Base-by-base conservation (phyloP, 2,113 vertebrate genomes). In the Zosterops japonicus region DNA sequence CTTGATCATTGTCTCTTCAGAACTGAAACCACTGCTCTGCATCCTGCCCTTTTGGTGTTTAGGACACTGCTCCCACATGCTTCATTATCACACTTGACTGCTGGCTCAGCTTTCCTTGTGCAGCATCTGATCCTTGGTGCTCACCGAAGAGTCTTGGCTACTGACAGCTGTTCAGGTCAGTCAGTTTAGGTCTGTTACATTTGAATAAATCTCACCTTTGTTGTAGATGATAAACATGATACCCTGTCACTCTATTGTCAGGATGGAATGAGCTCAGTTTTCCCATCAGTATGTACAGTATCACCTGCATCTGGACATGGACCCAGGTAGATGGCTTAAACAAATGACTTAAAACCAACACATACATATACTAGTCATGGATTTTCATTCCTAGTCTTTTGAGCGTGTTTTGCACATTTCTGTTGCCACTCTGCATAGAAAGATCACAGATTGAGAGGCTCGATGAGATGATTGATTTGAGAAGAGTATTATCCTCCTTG, bases 351-450 rank as follows among this genome's bases (percentile, higher is more conserved):
- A 39, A 89, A 83, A 31, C 8, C 29, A 36, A 33, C 14, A 8
- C 11, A 52, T 7, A 0, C 0, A 0, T 41, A 7, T 69, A 31
- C 8, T 50, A 35, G 35, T 46, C 10, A 41, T 0, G 7, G 11
- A 19, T 68, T 87, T 93, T 75, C 41, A 12, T 61, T 89, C 31
- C 14, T 12, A 33, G 8, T 55, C 50, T 84, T 93, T 65, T 82
- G 47, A 29, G 11, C 15, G 22, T 57, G 8, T 61, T 91, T 44
- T 77, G n/a, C 42, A 63, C 20, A 57, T 59, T 50, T 85, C 47
- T 82, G 21, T 71, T 57, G 17, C 23, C 71, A 42, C 19, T 70
- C 35, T 75, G 21, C 20, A 18, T 29, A 56, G 44, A 59, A 87
- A 82, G n/a, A 47, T 90, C 50, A 53, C 69, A 84, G 50, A 53